These are phyloP conservation scores for Megaceryle maxima DNA, from an alignment of 2,113 vertebrate species.

Conservation along the genomic window DNA sequence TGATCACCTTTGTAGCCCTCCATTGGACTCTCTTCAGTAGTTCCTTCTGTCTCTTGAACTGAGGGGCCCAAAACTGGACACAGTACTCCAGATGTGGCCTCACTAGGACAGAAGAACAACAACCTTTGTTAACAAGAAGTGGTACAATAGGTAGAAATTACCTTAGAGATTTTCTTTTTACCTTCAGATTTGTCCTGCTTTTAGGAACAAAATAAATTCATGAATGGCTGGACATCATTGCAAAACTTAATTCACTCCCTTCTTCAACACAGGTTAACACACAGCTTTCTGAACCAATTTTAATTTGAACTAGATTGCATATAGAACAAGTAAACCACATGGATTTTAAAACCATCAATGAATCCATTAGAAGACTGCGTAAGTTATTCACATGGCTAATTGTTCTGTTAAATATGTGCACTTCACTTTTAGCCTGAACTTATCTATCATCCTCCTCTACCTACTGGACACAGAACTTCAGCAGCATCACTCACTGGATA, in stretches of 20 bases:
- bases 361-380: background rate
- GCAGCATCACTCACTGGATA: background rate
- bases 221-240: background rate
- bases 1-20: no score
- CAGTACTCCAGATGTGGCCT: no score
- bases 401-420: background rate
- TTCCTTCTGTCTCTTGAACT: no score
- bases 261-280: background rate
- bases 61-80: no score
- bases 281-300: background rate
- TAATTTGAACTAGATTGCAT: background rate
- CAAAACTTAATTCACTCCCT: background rate
- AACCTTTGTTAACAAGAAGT: background rate
- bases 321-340: background rate
- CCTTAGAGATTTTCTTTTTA: background rate
- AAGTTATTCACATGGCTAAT: background rate
- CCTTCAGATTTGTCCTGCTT: background rate
- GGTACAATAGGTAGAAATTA: background rate
- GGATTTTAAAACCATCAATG: background rate
- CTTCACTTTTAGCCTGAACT: background rate
- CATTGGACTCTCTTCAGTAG: no score
- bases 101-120: background rate
- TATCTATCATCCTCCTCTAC: fast-evolving
- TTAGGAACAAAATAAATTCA: background rate
- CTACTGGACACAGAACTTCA: background rate